Conservation (phyloP, 2,113 vertebrate species). For the Brienomyrus longianalis region DNA sequence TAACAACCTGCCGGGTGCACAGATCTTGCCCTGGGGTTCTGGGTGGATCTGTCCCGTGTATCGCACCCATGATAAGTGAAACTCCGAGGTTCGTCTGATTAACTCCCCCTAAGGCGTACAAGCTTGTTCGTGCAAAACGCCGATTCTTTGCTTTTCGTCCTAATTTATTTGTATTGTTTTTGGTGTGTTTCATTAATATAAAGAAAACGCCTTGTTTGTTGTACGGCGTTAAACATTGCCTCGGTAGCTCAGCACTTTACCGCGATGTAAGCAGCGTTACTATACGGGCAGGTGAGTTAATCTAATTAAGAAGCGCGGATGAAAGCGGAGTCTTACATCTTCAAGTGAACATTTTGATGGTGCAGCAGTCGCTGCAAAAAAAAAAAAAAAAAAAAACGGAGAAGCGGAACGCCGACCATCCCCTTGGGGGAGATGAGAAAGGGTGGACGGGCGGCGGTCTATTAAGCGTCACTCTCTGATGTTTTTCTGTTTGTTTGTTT, state of each 20-base stretch:
- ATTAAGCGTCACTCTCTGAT: conserved; percentile 33
- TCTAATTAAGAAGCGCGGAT: conserved; percentile 1
- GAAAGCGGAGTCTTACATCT: conserved; percentile 2
- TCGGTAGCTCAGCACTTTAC: neutral
- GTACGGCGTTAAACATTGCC: too few relatives aligned
- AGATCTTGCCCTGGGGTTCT: neutral
- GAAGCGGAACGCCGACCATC: conserved; percentile 20
- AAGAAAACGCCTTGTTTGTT: neutral
- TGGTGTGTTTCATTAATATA: neutral
- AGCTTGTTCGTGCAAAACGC: neutral
- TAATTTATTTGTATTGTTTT: neutral
- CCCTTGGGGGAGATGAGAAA: conserved; percentile 37
- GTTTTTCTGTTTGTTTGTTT: conserved; percentile 40
- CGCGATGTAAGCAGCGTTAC: neutral
- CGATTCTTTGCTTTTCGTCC: neutral
- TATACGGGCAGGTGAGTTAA: neutral
- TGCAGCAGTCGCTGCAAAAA: conserved; percentile 12
- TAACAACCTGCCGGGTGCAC: neutral
- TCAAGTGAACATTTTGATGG: conserved; percentile 1
- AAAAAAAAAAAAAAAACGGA: conserved; percentile 19
- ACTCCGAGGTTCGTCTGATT: neutral
- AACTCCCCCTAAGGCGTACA: neutral
- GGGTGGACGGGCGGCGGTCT: conserved; percentile 27
- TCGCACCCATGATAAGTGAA: neutral
- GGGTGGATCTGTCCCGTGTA: neutral